A percentile compares a stretch with the other conserved stretches of the same genome.
These are phyloP conservation scores for Drosophila tani DNA, from an alignment of 1,140 invertebrate species.

Conservation along the genomic window DNA sequence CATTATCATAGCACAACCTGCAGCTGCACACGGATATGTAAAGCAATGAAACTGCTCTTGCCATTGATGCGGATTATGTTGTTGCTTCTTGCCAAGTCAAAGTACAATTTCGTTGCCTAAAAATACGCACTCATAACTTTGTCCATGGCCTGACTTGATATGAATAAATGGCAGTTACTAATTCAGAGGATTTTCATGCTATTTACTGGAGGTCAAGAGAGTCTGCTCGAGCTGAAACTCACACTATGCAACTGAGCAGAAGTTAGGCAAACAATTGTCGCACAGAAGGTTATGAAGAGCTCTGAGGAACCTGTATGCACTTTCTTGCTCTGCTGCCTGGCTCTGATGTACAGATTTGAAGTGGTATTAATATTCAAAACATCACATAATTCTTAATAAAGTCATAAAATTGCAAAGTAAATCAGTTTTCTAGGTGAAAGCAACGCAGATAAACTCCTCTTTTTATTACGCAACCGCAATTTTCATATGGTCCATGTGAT, in stretches of 20 bases:
- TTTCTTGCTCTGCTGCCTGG: constrained; percentile 17
- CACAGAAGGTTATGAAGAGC: not conserved
- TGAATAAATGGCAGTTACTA: constrained; percentile 65
- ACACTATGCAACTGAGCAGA: constrained; percentile 26
- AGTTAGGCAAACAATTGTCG: not conserved
- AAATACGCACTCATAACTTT: constrained; percentile 70
- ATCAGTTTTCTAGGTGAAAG: constrained; percentile 67
- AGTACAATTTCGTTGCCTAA: not conserved
- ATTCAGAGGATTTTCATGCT: constrained; percentile 72
- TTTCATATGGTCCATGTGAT: constrained; percentile 68
- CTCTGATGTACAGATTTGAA: constrained; percentile 21
- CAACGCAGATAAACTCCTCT: constrained; percentile 61
- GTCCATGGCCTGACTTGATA: constrained; percentile 59
- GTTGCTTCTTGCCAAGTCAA: constrained; percentile 24
- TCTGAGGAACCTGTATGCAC: constrained; percentile 46
- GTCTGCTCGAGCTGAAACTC: not conserved
- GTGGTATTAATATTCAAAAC: constrained; percentile 73
- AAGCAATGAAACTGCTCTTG: not conserved
- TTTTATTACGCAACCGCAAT: constrained; percentile 73
- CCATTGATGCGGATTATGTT: constrained; percentile 1
- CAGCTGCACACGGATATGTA: not conserved
- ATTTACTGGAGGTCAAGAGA: constrained; percentile 70
- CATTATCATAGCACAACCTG: not conserved
- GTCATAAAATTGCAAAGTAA: constrained; percentile 74
- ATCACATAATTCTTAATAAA: constrained; percentile 76